phyloP scores from a whole-genome alignment of 53 echinoderm and acorn worm species.

The Hippasteria phrygiana region DNA sequence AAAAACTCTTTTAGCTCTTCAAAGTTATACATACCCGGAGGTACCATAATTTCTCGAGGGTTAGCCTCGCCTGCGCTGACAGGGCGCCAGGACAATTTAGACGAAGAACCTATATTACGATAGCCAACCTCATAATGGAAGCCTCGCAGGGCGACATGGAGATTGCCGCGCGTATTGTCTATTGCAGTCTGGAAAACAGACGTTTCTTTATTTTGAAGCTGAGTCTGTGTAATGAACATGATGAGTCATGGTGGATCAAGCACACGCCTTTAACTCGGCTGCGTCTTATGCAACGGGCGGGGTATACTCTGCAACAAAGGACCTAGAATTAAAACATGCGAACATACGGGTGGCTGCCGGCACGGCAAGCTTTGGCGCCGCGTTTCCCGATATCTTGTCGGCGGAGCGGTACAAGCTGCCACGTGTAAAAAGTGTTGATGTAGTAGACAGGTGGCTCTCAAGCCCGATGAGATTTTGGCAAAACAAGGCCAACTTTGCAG shows the following conservation, averaged over 20 bases:
- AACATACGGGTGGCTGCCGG: too few species aligned
- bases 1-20: background rate
- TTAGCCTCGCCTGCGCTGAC: background rate
- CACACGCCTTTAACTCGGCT: background rate
- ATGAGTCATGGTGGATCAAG: background rate
- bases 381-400: too few species aligned
- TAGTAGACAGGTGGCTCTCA: too few species aligned
- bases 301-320: background rate
- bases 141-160: slow-evolving; percentile 36
- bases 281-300: background rate
- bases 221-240: background rate
- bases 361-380: too few species aligned
- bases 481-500: too few species aligned
- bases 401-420: too few species aligned
- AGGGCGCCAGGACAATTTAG: background rate
- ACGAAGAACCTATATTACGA: background rate
- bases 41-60: background rate
- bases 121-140: slow-evolving; percentile 43
- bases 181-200: background rate
- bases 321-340: background rate
- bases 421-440: too few species aligned
- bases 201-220: background rate
- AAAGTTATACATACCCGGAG: slow-evolving; percentile 9
- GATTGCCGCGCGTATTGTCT: slow-evolving; percentile 1
- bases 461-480: too few species aligned